These are phyloP conservation scores for Zophobas atratus DNA, from an alignment of 1,140 invertebrate species.

Conservation along the genomic window DNA sequence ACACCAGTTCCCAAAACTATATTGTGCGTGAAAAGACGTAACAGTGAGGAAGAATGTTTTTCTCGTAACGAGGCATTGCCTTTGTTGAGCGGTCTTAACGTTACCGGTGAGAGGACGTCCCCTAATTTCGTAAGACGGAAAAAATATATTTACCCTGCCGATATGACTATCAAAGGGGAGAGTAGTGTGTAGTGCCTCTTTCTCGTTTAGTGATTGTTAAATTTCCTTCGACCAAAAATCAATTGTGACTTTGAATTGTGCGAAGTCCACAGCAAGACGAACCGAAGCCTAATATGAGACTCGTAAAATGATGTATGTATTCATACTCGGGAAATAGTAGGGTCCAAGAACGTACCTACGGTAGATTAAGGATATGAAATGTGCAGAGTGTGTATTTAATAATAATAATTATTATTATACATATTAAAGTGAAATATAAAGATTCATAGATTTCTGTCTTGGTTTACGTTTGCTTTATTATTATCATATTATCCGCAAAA, in stretches of 20 bases:
- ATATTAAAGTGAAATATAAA: constrained; percentile 38
- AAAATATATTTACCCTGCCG: constrained; percentile 75
- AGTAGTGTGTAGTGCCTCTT: constrained; percentile 70
- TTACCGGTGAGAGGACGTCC: constrained; percentile 69
- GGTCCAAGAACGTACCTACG: constrained; percentile 31
- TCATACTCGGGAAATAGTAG: constrained; percentile 31
- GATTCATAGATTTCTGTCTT: constrained; percentile 11
- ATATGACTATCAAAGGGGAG: constrained; percentile 70
- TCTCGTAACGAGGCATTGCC: constrained; percentile 72
- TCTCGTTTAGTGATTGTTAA: neutral
- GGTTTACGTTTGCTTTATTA: constrained; percentile 15
- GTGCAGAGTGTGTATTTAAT: constrained; percentile 33
- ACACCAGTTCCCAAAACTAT: constrained; percentile 67
- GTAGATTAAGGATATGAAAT: constrained; percentile 20
- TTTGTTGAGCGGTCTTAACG: constrained; percentile 71
- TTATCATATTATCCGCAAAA: too few relatives aligned
- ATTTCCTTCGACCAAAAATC: constrained; percentile 13
- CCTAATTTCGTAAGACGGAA: constrained; percentile 74
- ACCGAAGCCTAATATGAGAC: constrained; percentile 18
- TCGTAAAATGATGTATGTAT: constrained; percentile 14
- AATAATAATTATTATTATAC: too few relatives aligned
- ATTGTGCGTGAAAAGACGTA: constrained; percentile 68
- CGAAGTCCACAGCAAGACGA: neutral
- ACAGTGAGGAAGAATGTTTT: constrained; percentile 63
- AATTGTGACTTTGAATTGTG: neutral